Conservation (phyloP, 1,140 invertebrate genomes). For the Lepidurus arcticus region DNA sequence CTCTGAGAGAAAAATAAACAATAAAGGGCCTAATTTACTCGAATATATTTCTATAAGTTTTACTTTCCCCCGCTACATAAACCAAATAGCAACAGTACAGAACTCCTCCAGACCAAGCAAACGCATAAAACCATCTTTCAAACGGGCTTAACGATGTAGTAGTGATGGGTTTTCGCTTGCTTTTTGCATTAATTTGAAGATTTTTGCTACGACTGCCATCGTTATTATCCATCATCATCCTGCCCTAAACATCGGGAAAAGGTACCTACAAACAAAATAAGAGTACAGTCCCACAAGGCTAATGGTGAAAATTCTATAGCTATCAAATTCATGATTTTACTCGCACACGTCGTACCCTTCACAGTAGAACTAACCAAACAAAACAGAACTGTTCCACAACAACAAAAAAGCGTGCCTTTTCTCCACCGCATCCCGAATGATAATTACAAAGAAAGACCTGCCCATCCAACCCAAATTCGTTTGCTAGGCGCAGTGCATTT, state of each 20-base stretch:
- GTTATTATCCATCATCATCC: background rate
- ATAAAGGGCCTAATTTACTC: slow-evolving; percentile 8
- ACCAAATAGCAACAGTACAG: slow-evolving; percentile 30
- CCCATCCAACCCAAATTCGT: too few species aligned
- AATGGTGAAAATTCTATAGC: background rate
- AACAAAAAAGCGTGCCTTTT: too few species aligned
- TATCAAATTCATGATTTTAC: background rate
- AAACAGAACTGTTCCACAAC: too few species aligned
- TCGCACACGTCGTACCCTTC: too few species aligned
- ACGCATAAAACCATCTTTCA: slow-evolving; percentile 25
- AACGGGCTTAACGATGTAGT: background rate
- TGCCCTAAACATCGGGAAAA: background rate
- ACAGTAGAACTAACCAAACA: too few species aligned
- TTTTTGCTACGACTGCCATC: background rate
- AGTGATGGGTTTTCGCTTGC: background rate
- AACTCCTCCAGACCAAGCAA: slow-evolving; percentile 28
- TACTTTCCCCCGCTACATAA: slow-evolving; percentile 33
- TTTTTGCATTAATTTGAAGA: background rate
- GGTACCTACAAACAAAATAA: background rate
- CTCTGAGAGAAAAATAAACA: slow-evolving; percentile 1
- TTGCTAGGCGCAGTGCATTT: too few species aligned
- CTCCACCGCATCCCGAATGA: too few species aligned
- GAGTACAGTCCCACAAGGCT: background rate
- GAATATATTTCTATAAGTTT: slow-evolving; percentile 7
- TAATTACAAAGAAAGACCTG: too few species aligned